A percentile compares a stretch with the other conserved stretches of the same genome.
phyloP scores from a whole-genome alignment of 2,797 vertebrate species.

The Macropodus opercularis region DNA sequence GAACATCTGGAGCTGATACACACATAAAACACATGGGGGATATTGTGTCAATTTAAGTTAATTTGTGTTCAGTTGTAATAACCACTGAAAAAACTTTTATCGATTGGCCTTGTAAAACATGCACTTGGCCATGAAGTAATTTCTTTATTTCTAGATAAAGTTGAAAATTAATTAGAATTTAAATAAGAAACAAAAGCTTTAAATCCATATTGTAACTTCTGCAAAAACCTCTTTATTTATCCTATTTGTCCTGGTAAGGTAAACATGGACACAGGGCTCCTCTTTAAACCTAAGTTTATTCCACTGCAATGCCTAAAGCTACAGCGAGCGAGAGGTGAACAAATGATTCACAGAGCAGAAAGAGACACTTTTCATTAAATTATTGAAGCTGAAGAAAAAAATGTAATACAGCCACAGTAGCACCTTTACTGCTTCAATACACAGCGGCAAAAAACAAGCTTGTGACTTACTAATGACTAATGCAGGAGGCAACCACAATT shows the following conservation, averaged over 20 bases:
- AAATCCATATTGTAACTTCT: not conserved
- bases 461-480: slow-evolving; percentile 10
- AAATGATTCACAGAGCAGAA: slow-evolving; percentile 12
- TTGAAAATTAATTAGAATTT: too few relatives aligned
- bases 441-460: slow-evolving; percentile 15
- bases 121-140: too few relatives aligned
- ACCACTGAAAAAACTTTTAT: not conserved
- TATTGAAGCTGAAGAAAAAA: slow-evolving; percentile 5
- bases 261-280: not conserved
- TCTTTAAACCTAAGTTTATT: slow-evolving; percentile 6
- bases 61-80: not conserved
- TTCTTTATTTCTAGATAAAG: too few relatives aligned
- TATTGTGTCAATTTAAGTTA: not conserved
- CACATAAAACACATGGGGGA: not conserved
- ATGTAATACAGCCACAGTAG: not conserved
- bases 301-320: slow-evolving; percentile 3
- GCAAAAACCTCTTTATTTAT: not conserved
- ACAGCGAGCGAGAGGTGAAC: slow-evolving; percentile 7
- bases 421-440: not conserved
- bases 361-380: slow-evolving; percentile 5
- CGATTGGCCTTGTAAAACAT: not conserved
- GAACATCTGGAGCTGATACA: not conserved
- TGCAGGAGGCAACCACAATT: not conserved
- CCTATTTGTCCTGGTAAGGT: not conserved
- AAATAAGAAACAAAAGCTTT: too few relatives aligned